Evolutionary conservation across 2,888 invertebrate genomes (phyloP).

Genomic region (Phymatocera aterrima): DNA sequence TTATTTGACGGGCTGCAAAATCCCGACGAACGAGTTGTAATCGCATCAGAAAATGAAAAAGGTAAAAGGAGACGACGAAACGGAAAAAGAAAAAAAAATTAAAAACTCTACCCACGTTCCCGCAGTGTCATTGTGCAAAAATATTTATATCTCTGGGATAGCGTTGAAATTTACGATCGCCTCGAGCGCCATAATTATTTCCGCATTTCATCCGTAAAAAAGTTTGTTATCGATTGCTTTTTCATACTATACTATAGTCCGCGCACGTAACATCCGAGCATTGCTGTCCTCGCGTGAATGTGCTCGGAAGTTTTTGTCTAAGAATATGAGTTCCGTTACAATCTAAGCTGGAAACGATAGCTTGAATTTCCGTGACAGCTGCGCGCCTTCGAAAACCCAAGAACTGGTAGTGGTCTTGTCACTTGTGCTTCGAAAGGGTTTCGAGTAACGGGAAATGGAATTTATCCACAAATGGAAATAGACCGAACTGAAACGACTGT

Average conservation of each 20-base stretch:
- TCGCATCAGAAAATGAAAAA: constrained; percentile 8
- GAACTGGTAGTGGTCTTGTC: constrained; percentile 1
- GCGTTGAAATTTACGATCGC: constrained; percentile 37
- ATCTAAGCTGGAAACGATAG: constrained; percentile 40
- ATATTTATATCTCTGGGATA: constrained; percentile 15
- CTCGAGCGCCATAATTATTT: constrained; percentile 31
- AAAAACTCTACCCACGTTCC: constrained; percentile 65
- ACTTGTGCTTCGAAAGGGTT: not conserved
- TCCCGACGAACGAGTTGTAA: constrained; percentile 18
- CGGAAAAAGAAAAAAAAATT: not conserved
- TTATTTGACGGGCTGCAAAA: constrained; percentile 20
- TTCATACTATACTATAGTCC: constrained; percentile 27
- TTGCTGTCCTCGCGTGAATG: constrained; percentile 17
- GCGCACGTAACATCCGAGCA: constrained; percentile 18
- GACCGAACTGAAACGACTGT: constrained; percentile 8
- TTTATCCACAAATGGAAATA: constrained; percentile 34
- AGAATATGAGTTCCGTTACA: constrained; percentile 35
- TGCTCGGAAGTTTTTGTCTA: constrained; percentile 33
- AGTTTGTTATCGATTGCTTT: constrained; percentile 36
- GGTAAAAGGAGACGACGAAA: not conserved
- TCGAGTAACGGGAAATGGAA: constrained; percentile 5
- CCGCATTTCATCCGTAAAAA: constrained; percentile 32
- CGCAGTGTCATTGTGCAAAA: constrained; percentile 70
- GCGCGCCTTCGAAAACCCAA: constrained; percentile 24
- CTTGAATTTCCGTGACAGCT: constrained; percentile 38